These are phyloP conservation scores for Bathynomus jamesi DNA, from an alignment of 1,140 invertebrate species.

Conservation along the genomic window DNA sequence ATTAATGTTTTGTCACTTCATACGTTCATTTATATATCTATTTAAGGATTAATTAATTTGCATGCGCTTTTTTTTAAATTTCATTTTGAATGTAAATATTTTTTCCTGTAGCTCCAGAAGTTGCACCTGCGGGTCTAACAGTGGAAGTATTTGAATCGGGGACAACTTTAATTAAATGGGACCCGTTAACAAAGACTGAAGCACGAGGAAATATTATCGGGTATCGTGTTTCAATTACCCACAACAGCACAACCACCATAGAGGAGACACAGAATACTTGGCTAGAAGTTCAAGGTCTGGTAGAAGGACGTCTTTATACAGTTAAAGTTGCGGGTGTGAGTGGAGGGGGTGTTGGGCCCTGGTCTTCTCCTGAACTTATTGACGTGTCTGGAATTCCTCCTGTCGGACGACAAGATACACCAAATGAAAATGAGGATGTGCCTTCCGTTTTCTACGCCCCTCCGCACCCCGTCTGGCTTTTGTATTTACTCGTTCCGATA, in stretches of 20 bases:
- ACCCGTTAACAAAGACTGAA: constrained; percentile 5
- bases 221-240: constrained; percentile 23
- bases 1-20: not conserved
- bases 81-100: not conserved
- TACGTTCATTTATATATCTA: not conserved
- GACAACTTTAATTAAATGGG: constrained; percentile 23
- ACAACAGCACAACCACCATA: constrained; percentile 25
- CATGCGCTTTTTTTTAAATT: not conserved
- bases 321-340: constrained; percentile 27
- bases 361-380: constrained; percentile 18
- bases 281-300: constrained; percentile 23
- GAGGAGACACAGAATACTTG: constrained; percentile 22
- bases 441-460: constrained; percentile 17
- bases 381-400: constrained; percentile 7
- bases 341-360: constrained; percentile 26
- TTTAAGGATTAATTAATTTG: no score
- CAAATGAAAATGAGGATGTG: not conserved
- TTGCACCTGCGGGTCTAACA: constrained; percentile 16
- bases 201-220: constrained; percentile 22
- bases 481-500: constrained; percentile 26
- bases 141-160: constrained; percentile 18
- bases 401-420: constrained; percentile 5
- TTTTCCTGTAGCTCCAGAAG: constrained; percentile 18
- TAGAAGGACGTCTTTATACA: constrained; percentile 25
- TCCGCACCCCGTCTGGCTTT: constrained; percentile 29